Conservation (phyloP, 2,797 vertebrate species). For the Pseudochirops corinnae region DNA sequence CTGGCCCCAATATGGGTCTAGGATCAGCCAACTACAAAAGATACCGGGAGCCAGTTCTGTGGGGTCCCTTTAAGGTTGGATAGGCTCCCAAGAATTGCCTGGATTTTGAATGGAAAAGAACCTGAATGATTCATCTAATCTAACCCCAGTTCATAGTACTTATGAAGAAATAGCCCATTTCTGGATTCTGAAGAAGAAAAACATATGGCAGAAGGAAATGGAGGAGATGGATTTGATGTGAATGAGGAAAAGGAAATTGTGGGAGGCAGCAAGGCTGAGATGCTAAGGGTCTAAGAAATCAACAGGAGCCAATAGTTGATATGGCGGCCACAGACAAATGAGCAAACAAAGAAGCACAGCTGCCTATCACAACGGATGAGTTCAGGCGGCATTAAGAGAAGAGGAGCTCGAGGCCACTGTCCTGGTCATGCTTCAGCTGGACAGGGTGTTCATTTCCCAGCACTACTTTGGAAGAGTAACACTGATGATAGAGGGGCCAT, state of each 20-base stretch:
- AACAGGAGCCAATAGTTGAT: neutral
- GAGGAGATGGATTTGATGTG: neutral
- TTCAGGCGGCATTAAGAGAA: neutral
- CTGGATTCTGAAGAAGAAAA: neutral
- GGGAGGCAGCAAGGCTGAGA: neutral
- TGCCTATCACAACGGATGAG: neutral
- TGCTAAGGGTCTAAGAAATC: neutral
- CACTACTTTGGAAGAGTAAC: neutral
- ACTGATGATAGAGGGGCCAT: neutral
- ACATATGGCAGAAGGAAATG: neutral
- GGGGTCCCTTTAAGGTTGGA: neutral
- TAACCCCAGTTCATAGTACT: neutral
- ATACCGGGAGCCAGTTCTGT: neutral
- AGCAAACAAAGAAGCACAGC: neutral
- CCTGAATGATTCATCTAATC: neutral
- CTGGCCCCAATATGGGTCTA: neutral
- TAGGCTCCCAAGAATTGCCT: neutral
- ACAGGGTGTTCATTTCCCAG: neutral
- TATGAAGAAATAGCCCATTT: neutral
- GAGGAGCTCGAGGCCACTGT: neutral
- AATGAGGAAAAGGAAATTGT: neutral
- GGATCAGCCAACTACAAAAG: neutral
- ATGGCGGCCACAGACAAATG: neutral
- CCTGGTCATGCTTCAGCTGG: neutral
- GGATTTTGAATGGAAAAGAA: neutral